Base-by-base conservation (phyloP, 30 jellyfish, hydroid and myxozoan genomes). In the Clytia hemisphaerica region DNA sequence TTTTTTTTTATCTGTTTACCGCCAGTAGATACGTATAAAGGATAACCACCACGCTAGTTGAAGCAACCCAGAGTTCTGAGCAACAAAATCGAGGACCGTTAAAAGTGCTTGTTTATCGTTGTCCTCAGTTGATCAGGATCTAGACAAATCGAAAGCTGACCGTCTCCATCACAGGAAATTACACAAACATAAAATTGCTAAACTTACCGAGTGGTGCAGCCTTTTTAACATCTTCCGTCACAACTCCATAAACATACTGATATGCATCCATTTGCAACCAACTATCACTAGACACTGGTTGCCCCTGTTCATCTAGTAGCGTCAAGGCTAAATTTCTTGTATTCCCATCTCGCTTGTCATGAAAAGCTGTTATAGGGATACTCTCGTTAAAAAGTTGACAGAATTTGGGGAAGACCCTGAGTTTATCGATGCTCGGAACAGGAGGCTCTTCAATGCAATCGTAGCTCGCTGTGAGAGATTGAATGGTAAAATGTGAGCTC, bases 401-500 rank as follows among this genome's bases (percentile, higher is more conserved):
- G 26, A 76, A 45, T 29, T 68, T 57, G 9, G 93, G 95, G 58
- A 80, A 76, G 21, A 60, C 75, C 27, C 71, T 78, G 24, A 24
- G 59, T 25, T 28, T 24, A 2, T 22, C 38, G 2, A 51, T 55
- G 5, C 35, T 49, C 2, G 93, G 76, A 6, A 27, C 33, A 7
- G 98, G 98, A 19, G 93, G 89, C 38, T 45, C 80, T 58, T 89
- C 98, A 25, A 89, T 89, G 71, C 98, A 89, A 46, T 83, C 92
- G 74, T 89, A 81, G 36, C 88, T 73, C 6, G 38, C 59, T 6
- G 51, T 24, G 0, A 69, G 22, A 7, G 26, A 22, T n/a, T 24
- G 24, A 1, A 69, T 69, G 46, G 46, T 55, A 50, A 69, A 69
- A 45, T 69, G 30, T 30, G 59, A 47, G 14, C 57, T 24, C 81